Evolutionary conservation across 1,140 invertebrate species (phyloP).

Genomic region (Pseudomyrmex concolor): DNA sequence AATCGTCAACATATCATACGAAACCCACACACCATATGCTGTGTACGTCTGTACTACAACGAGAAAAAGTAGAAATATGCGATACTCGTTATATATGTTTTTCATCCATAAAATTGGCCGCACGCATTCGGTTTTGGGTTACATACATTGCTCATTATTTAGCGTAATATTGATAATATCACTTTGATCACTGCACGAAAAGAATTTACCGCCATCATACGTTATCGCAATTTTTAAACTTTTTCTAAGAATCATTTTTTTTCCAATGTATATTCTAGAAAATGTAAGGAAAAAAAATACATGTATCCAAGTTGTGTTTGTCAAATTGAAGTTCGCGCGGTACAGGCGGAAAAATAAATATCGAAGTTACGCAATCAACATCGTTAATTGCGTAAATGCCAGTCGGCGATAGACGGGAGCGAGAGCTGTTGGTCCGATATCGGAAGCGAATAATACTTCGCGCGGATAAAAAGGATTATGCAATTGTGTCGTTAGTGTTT

Average conservation of each 20-base stretch:
- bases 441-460: conserved; percentile 23
- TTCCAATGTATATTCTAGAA: too few relatives aligned
- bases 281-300: background rate
- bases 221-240: background rate
- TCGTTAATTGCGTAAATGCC: conserved; percentile 41
- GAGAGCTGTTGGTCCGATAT: conserved; percentile 10
- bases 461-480: conserved; percentile 42
- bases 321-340: background rate
- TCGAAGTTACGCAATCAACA: conserved; percentile 13
- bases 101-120: background rate
- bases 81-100: conserved; percentile 9
- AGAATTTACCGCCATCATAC: background rate
- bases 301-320: background rate
- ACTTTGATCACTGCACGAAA: background rate
- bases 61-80: background rate
- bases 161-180: background rate
- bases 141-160: background rate
- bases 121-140: conserved; percentile 1
- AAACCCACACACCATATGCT: background rate
- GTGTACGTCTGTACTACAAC: background rate
- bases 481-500: conserved; percentile 38
- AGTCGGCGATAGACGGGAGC: background rate
- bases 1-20: conserved; percentile 32
- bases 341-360: conserved; percentile 22
- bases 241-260: background rate